A percentile compares a stretch with the other conserved stretches of the same genome.
These are phyloP conservation scores for Anolis carolinensis DNA, from an alignment of 2,113 vertebrate genomes.

Conservation along the genomic window DNA sequence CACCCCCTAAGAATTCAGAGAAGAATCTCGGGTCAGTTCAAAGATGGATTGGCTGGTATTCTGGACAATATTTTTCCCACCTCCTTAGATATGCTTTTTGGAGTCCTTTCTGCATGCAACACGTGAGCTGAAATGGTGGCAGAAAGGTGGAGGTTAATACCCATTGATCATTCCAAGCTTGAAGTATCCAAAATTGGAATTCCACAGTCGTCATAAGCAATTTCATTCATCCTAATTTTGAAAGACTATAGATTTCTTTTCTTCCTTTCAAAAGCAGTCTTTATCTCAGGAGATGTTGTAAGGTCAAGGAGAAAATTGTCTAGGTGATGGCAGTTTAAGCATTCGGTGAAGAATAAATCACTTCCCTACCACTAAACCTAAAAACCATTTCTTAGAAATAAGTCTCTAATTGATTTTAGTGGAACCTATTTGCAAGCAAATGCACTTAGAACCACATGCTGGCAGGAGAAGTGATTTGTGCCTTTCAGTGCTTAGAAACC, in stretches of 20 bases:
- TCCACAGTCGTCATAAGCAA: constrained; percentile 55
- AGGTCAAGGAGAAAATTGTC: not conserved
- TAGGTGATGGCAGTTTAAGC: constrained; percentile 54
- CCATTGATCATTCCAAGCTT: constrained; percentile 54
- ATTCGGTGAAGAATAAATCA: constrained; percentile 37
- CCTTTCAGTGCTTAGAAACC: not conserved
- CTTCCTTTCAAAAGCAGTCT: constrained; percentile 23
- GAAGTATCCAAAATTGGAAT: constrained; percentile 65
- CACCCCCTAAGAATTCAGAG: not conserved
- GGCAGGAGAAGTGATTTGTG: not conserved
- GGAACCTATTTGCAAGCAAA: not conserved
- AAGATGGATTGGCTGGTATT: not conserved
- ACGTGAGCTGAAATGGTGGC: constrained; percentile 52
- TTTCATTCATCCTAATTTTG: constrained; percentile 46
- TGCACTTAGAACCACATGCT: not conserved
- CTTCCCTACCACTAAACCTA: constrained; percentile 13
- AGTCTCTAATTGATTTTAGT: not conserved
- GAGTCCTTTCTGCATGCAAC: constrained; percentile 8
- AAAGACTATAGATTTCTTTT: constrained; percentile 32
- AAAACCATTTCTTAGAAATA: not conserved
- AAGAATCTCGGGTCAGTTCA: not conserved
- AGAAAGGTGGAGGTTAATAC: not conserved
- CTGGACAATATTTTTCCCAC: not conserved
- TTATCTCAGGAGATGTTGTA: constrained; percentile 10
- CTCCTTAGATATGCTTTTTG: constrained; percentile 11